Percentiles rank a stretch among this genome's conserved stretches.
phyloP scores from a whole-genome alignment of 2,113 vertebrate genomes.

The Garra rufa region DNA sequence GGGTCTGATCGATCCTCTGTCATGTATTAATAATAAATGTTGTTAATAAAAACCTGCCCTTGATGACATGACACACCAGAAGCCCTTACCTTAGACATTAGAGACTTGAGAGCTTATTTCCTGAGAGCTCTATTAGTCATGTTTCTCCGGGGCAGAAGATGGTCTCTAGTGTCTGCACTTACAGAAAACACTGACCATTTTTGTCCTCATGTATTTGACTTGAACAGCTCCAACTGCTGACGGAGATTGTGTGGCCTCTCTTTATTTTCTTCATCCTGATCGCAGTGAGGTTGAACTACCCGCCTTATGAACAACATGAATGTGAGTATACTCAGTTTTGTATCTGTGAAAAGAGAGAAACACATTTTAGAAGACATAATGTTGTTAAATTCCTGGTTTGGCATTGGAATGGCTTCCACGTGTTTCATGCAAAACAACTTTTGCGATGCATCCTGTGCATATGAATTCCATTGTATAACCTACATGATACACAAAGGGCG shows the following conservation, averaged over 20 bases:
- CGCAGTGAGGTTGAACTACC: constrained; percentile 89
- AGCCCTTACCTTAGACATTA: constrained; percentile 13
- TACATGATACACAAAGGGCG: not conserved
- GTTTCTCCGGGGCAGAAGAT: not conserved
- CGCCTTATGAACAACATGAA: constrained; percentile 96
- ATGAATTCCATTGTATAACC: not conserved
- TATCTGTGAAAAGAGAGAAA: no score
- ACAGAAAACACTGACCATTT: constrained; percentile 54
- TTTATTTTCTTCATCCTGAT: constrained; percentile 98
- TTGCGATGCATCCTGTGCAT: not conserved
- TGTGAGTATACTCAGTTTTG: constrained; percentile 82
- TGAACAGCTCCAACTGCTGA: constrained; percentile 88
- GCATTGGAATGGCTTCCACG: not conserved
- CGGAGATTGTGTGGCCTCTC: constrained; percentile 94
- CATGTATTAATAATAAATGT: constrained; percentile 47
- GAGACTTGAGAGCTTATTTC: not conserved
- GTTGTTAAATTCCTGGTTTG: not conserved
- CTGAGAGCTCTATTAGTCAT: constrained; percentile 41
- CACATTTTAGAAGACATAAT: no score
- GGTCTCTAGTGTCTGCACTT: constrained; percentile 17
- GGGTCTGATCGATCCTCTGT: constrained; percentile 17
- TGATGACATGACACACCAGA: constrained; percentile 15
- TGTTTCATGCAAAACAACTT: not conserved
- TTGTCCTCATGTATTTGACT: constrained; percentile 54
- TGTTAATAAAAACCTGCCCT: constrained; percentile 46